A percentile compares a stretch with the other conserved stretches of the same genome.
phyloP scores from a whole-genome alignment of 2,797 vertebrate species.

The Emys orbicularis region DNA sequence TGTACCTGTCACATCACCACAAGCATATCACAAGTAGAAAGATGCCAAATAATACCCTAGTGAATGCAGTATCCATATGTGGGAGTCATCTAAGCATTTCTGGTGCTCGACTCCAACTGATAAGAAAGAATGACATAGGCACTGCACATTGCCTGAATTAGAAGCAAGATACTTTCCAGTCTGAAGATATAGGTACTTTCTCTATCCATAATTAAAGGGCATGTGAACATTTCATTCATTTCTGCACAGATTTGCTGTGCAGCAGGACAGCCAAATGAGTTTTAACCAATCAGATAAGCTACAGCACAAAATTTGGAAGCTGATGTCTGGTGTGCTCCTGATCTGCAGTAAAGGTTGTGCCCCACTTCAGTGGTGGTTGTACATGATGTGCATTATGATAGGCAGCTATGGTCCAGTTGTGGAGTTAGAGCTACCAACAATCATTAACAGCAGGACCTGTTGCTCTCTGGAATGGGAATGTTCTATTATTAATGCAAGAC shows the following conservation, averaged over 20 bases:
- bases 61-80: neutral
- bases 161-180: neutral
- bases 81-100: neutral
- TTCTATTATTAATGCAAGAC: neutral
- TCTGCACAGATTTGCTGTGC: neutral
- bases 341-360: neutral
- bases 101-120: neutral
- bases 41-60: neutral
- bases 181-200: neutral
- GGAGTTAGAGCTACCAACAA: neutral
- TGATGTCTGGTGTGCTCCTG: constrained; percentile 10
- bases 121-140: neutral
- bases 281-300: constrained; percentile 7
- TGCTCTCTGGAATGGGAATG: neutral
- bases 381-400: neutral
- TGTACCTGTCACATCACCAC: neutral
- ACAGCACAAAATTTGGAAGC: neutral
- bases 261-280: constrained; percentile 14
- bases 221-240: constrained; percentile 36
- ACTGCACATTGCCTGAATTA: neutral
- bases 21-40: neutral
- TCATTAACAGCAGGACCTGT: neutral
- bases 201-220: constrained; percentile 25
- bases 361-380: neutral
- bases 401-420: neutral